These are phyloP conservation scores for Cirrhinus molitorella DNA, from an alignment of 2,797 vertebrate species.

Conservation along the genomic window DNA sequence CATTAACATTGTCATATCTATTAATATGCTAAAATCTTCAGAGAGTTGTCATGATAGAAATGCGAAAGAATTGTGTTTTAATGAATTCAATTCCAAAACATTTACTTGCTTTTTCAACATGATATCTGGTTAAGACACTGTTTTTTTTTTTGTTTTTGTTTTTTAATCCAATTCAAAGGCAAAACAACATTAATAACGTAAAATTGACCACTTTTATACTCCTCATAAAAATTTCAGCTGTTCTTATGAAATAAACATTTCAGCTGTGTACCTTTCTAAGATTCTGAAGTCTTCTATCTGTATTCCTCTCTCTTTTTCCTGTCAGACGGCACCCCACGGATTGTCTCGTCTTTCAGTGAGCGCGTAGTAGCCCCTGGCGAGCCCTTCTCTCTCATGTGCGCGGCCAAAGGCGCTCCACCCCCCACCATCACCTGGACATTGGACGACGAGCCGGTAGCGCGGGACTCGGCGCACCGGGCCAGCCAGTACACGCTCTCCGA, in stretches of 20 bases:
- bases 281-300: not conserved
- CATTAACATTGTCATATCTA: no score
- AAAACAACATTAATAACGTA: not conserved
- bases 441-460: conserved; percentile 92
- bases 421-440: conserved; percentile 97
- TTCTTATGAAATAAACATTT: not conserved
- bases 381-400: conserved; percentile 97
- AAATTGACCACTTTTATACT: not conserved
- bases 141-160: no score
- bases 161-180: not conserved
- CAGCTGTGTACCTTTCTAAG: not conserved
- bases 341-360: conserved; percentile 97
- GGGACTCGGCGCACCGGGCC: conserved; percentile 93
- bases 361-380: conserved; percentile 97
- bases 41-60: no score
- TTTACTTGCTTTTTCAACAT: not conserved
- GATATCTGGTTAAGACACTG: no score
- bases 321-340: conserved; percentile 95
- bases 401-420: conserved; percentile 93
- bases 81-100: not conserved
- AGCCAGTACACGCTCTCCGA: conserved; percentile 98
- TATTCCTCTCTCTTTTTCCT: conserved; percentile 2
- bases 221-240: not conserved
- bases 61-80: not conserved
- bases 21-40: no score